These are phyloP conservation scores for Drosophila albomicans DNA, from an alignment of 1,140 invertebrate genomes.

Conservation along the genomic window DNA sequence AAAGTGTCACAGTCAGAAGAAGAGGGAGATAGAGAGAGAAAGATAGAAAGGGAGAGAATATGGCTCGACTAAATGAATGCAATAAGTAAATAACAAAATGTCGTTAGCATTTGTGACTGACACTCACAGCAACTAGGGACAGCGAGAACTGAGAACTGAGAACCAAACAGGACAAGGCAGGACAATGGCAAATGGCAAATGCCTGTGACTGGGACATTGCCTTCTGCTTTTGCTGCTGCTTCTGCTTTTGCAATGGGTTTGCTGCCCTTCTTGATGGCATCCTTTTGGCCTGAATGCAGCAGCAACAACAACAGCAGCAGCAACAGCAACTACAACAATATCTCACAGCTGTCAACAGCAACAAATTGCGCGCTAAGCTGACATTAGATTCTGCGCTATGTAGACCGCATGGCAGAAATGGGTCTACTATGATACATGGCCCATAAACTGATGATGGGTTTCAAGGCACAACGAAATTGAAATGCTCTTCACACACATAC, in stretches of 20 bases:
- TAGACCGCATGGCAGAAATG: conserved; percentile 53
- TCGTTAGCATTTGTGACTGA: conserved; percentile 80
- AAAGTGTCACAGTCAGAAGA: conserved; percentile 27
- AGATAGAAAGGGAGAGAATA: conserved; percentile 3
- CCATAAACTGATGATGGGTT: conserved; percentile 26
- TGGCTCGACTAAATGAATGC: conserved; percentile 79
- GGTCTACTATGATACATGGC: conserved; percentile 51
- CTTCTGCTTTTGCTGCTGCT: not conserved
- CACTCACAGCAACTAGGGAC: conserved; percentile 59
- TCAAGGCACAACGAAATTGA: conserved; percentile 8
- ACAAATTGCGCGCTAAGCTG: conserved; percentile 81
- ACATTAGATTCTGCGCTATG: conserved; percentile 74
- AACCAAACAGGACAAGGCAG: conserved; percentile 26
- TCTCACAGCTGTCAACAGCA: conserved; percentile 78
- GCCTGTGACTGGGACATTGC: conserved; percentile 30
- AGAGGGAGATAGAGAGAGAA: conserved; percentile 15
- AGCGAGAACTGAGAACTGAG: conserved; percentile 10
- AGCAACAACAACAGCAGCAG: conserved; percentile 48
- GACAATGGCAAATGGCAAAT: conserved; percentile 55
- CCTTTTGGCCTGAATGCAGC: conserved; percentile 36
- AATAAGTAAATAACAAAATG: conserved; percentile 84
- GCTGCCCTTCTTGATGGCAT: conserved; percentile 41
- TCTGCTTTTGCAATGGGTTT: conserved; percentile 25
- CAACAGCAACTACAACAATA: conserved; percentile 61
- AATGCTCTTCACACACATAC: conserved; percentile 19